These are phyloP conservation scores for Amphipyra berbera DNA, from an alignment of 2,888 invertebrate genomes.

Conservation along the genomic window DNA sequence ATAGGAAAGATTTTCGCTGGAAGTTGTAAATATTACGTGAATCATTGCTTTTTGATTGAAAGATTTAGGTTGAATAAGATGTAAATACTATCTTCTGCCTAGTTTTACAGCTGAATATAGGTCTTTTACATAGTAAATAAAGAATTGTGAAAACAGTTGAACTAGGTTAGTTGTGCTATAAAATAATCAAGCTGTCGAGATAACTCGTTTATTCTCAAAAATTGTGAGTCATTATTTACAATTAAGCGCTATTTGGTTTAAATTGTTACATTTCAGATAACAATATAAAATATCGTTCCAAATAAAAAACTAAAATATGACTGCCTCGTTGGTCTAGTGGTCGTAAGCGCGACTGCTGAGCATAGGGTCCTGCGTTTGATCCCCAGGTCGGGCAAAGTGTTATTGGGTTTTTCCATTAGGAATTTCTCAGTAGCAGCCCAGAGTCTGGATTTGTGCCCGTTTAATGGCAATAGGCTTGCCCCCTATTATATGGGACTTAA, in stretches of 20 bases:
- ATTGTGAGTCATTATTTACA: constrained; percentile 8
- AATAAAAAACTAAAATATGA: no score
- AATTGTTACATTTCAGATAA: no score
- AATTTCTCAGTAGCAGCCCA: no score
- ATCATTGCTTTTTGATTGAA: neutral
- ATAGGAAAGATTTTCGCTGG: neutral
- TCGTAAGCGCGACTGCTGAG: no score
- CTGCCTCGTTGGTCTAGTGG: no score
- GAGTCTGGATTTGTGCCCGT: no score
- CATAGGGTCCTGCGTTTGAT: no score
- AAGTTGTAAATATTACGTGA: neutral
- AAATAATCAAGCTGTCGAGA: constrained; percentile 29
- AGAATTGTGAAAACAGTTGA: constrained; percentile 15
- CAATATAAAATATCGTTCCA: no score
- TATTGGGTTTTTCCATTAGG: no score
- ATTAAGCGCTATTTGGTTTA: neutral
- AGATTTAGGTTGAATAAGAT: constrained; percentile 16
- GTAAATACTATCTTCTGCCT: constrained; percentile 8
- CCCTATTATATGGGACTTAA: no score
- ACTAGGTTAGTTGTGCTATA: constrained; percentile 32
- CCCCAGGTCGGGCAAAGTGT: no score
- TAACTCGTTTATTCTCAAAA: constrained; percentile 20
- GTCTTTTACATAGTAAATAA: constrained; percentile 11
- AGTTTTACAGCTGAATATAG: constrained; percentile 19
- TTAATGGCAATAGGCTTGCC: no score